phyloP scores from a whole-genome alignment of 2,797 vertebrate genomes.

The Melanotaenia boesemani region DNA sequence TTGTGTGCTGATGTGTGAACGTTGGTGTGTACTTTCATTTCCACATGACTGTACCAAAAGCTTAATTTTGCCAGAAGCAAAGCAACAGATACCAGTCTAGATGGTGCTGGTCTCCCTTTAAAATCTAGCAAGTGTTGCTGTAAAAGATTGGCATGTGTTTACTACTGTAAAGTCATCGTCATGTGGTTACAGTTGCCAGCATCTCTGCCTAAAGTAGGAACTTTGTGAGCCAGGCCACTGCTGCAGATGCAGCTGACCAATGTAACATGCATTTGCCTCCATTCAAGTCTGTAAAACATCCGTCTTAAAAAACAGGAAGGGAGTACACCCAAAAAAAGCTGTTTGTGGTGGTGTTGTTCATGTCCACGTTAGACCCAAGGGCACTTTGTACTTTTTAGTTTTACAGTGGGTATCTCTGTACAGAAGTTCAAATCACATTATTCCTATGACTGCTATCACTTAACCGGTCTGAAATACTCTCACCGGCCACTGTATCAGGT shows the following conservation, averaged over 20 bases:
- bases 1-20: background rate
- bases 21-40: background rate
- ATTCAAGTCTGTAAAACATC: slow-evolving; percentile 76
- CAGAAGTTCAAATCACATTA: slow-evolving; percentile 39
- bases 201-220: slow-evolving; percentile 40
- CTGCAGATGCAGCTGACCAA: slow-evolving; percentile 65
- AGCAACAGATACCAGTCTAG: slow-evolving; percentile 10
- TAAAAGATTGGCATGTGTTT: slow-evolving; percentile 53
- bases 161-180: slow-evolving; percentile 43
- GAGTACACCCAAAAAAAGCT: slow-evolving; percentile 78
- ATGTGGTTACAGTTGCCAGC: slow-evolving; percentile 45
- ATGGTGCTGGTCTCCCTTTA: slow-evolving; percentile 34
- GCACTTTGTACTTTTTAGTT: slow-evolving; percentile 57
- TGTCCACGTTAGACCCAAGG: slow-evolving; percentile 57
- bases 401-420: slow-evolving; percentile 29
- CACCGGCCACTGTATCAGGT: too few species aligned
- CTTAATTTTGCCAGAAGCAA: background rate
- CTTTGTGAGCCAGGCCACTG: slow-evolving; percentile 41
- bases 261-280: slow-evolving; percentile 65
- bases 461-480: too few species aligned
- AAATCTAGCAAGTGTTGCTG: slow-evolving; percentile 26
- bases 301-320: slow-evolving; percentile 83
- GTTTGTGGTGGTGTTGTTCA: slow-evolving; percentile 75
- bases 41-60: background rate
- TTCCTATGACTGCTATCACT: too few species aligned